Conservation (phyloP, 2,888 invertebrate genomes). For the Tipula confusa region DNA sequence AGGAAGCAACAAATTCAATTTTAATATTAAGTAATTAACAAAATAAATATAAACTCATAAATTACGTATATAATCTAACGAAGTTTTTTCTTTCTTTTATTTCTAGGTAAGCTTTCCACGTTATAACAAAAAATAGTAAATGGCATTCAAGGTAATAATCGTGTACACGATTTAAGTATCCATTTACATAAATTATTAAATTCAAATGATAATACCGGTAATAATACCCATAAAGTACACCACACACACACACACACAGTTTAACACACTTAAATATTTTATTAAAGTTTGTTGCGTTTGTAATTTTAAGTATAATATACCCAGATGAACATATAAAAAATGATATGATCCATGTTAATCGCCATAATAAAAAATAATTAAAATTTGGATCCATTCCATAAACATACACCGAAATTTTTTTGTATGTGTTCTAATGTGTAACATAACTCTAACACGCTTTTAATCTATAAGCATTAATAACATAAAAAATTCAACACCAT, state of each 20-base stretch:
- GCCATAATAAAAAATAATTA: slow-evolving; percentile 15
- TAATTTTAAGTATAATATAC: neutral
- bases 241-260: neutral
- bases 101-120: neutral
- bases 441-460: slow-evolving; percentile 3
- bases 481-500: slow-evolving; percentile 12
- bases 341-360: neutral
- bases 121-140: neutral
- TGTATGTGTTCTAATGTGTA: neutral
- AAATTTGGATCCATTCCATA: neutral
- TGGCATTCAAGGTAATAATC: neutral
- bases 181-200: neutral
- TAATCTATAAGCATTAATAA: neutral
- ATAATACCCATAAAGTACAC: neutral
- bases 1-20: no score
- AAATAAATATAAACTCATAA: neutral
- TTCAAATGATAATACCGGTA: neutral
- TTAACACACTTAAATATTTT: neutral
- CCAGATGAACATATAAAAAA: neutral
- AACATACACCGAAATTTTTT: neutral
- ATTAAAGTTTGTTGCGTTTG: neutral
- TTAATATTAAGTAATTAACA: no score
- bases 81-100: neutral
- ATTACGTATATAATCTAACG: no score
- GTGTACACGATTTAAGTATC: neutral